Evolutionary conservation across 2,888 invertebrate genomes (phyloP).

Genomic region (Acleris emargana): DNA sequence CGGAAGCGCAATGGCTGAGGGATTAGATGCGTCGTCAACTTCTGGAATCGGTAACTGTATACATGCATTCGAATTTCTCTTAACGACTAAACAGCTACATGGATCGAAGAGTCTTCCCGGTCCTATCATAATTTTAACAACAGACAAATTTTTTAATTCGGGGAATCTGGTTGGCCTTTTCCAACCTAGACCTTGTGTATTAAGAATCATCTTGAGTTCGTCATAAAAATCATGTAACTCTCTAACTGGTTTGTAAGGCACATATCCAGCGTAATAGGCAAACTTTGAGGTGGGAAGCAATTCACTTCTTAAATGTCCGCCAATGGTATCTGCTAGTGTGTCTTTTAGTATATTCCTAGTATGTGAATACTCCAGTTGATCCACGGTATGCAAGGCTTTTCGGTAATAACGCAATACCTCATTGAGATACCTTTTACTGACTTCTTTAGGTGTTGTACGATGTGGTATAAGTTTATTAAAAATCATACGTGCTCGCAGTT

Average conservation of each 20-base stretch:
- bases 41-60: slow-evolving; percentile 67
- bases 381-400: slow-evolving; percentile 51
- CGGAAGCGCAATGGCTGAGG: slow-evolving; percentile 66
- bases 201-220: slow-evolving; percentile 57
- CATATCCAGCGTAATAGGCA: slow-evolving; percentile 74
- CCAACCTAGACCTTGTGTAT: slow-evolving; percentile 74
- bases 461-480: slow-evolving; percentile 64
- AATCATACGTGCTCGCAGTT: slow-evolving; percentile 61
- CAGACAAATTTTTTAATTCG: slow-evolving; percentile 66
- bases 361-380: slow-evolving; percentile 47
- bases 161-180: slow-evolving; percentile 53
- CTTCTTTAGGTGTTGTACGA: slow-evolving; percentile 55
- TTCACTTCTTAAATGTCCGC: slow-evolving; percentile 66
- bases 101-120: slow-evolving; percentile 59
- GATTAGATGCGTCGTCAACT: slow-evolving; percentile 58
- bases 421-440: slow-evolving; percentile 59
- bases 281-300: slow-evolving; percentile 69
- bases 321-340: slow-evolving; percentile 67
- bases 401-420: slow-evolving; percentile 60
- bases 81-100: slow-evolving; percentile 59
- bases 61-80: slow-evolving; percentile 65
- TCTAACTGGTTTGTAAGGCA: slow-evolving; percentile 61
- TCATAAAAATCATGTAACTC: slow-evolving; percentile 63
- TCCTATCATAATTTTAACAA: slow-evolving; percentile 65
- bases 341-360: slow-evolving; percentile 56